A percentile compares a stretch with the other conserved stretches of the same genome.
These are phyloP conservation scores for Microtus ochrogaster DNA, from an alignment of 2,113 vertebrate genomes.

Conservation along the genomic window DNA sequence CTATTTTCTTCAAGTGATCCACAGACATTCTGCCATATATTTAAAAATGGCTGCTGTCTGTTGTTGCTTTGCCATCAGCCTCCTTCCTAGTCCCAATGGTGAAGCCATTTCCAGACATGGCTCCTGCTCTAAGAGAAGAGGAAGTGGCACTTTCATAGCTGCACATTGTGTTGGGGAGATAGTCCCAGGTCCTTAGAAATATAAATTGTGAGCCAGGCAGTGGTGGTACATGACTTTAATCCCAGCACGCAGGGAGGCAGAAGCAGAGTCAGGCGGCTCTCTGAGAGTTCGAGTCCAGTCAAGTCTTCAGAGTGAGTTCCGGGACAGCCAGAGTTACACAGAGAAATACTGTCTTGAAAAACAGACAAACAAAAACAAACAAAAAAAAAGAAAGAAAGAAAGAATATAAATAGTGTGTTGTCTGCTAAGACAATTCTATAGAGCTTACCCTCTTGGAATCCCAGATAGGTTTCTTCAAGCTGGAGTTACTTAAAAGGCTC, in stretches of 20 bases:
- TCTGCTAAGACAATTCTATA: background rate
- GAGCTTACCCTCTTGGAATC: background rate
- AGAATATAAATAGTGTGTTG: background rate
- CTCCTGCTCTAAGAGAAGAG: background rate
- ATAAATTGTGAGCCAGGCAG: background rate
- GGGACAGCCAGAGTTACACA: too few species aligned
- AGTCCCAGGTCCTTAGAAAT: background rate
- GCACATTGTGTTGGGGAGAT: background rate
- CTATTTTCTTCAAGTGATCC: constrained; percentile 43
- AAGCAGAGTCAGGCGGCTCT: too few species aligned
- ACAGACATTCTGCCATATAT: constrained; percentile 16
- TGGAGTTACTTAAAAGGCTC: constrained; percentile 50
- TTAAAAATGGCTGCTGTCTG: constrained; percentile 48
- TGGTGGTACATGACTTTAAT: too few species aligned
- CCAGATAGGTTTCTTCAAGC: constrained; percentile 43
- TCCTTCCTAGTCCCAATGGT: background rate
- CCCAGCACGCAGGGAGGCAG: too few species aligned
- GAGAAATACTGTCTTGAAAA: too few species aligned
- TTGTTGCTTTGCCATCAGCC: background rate
- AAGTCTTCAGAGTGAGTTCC: too few species aligned
- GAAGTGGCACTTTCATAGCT: background rate
- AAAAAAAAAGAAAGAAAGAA: too few species aligned
- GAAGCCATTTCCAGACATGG: background rate
- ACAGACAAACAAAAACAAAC: too few species aligned
- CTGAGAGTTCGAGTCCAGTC: too few species aligned